phyloP scores from a whole-genome alignment of 2,888 invertebrate genomes.

The Chaetogeoica ovagalla region DNA sequence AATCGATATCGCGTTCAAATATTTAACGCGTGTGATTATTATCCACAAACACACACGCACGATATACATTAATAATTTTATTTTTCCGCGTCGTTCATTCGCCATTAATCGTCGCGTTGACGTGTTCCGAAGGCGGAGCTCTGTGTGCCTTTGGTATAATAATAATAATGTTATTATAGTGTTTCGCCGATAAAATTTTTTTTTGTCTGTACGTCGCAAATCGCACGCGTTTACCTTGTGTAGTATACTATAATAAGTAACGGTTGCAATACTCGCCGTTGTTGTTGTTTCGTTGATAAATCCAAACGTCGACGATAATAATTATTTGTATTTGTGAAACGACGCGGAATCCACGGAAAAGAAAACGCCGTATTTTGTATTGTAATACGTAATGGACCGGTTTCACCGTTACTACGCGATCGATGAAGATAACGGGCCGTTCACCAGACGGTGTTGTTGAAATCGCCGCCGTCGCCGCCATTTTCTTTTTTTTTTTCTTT shows the following conservation, averaged over 20 bases:
- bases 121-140: not conserved
- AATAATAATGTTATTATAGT: not conserved
- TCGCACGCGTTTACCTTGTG: not conserved
- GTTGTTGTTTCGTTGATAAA: not conserved
- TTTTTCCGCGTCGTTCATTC: not conserved
- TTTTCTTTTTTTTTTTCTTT: slow-evolving; percentile 15
- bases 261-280: not conserved
- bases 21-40: not conserved
- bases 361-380: too few species aligned
- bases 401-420: not conserved
- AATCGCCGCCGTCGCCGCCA: too few species aligned
- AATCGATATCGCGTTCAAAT: not conserved
- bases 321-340: too few species aligned
- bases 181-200: not conserved
- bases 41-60: not conserved
- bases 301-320: not conserved
- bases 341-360: not conserved
- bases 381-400: not conserved
- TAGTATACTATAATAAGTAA: too few species aligned
- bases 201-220: not conserved
- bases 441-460: not conserved
- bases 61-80: not conserved
- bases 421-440: not conserved
- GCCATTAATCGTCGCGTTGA: not conserved
- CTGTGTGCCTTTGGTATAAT: not conserved